Evolutionary conservation across 2,888 invertebrate genomes (phyloP), one percentile per base, ranked within the genome.

Genomic region (Caenorhabditis uteleia): DNA sequence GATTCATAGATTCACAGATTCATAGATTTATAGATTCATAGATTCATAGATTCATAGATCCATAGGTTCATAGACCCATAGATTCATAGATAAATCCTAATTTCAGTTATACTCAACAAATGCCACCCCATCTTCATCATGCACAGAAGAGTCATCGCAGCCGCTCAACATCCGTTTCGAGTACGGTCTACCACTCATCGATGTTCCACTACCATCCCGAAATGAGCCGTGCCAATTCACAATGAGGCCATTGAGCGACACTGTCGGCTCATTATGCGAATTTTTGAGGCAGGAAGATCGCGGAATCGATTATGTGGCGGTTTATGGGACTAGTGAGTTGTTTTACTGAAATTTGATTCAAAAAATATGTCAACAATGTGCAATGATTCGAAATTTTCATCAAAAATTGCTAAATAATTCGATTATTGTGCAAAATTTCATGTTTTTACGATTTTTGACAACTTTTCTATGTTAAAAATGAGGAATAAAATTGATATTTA

Each of bases 291-390:
- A 53, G 21, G 81, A 81, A 46, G 81, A 81, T 59, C 68, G 71
- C n/a, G 81, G 81, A 23, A 70, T 81, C 31, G 82, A 82, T 46
- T 69, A 74, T 46, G 77, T 77, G 3, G 74, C 80, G 8, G 57
- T 80, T 23, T 81, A 81, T 58, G 69, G 68, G 12, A 55, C 40
- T 23, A 77, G 79, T 48, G 6, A 34, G 34, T 21, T 31, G 20
- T 26, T 26, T 18, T 46, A 16, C 16, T 4, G 5, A n/a, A n/a
- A 8, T 29, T 8, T 4, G 16, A 7, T n/a, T 12, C 12, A 16
- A 8, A 16, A 33, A 33, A 33, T 16, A n/a, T 33, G 16, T 14
- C 12, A 12, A 33, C 12, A 7, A 8, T 12, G 12, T 12, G 33
- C n/a, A n/a, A n/a, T n/a, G n/a, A n/a, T n/a, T n/a, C n/a, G n/a